Conservation (phyloP, 2,797 vertebrate genomes). For the Enteromius viviparus region DNA sequence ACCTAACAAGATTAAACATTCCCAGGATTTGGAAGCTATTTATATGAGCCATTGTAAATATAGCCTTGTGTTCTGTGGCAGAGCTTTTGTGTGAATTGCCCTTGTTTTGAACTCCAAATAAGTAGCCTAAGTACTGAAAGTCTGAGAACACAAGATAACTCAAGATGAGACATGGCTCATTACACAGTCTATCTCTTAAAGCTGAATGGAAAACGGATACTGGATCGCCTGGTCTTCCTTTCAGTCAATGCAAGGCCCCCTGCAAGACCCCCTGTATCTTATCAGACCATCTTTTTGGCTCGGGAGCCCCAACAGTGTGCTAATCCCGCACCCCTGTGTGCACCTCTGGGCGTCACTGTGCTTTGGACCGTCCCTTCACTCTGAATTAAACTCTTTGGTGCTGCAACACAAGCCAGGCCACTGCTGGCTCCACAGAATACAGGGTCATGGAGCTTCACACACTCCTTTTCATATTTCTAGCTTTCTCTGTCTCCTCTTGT, state of each 20-base stretch:
- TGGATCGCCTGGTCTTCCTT: conserved; percentile 16
- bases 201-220: conserved; percentile 47
- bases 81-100: conserved; percentile 13
- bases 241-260: conserved; percentile 37
- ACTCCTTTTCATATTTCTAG: conserved; percentile 38
- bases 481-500: conserved; percentile 58
- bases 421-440: conserved; percentile 59
- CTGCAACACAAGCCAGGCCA: conserved; percentile 70
- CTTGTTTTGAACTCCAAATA: conserved; percentile 36
- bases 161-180: conserved; percentile 29
- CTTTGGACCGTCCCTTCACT: conserved; percentile 66
- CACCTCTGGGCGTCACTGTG: conserved; percentile 51
- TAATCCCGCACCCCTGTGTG: conserved; percentile 71
- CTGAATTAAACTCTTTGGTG: conserved; percentile 68
- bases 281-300: conserved; percentile 68
- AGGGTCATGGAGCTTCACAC: conserved; percentile 52
- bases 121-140: conserved; percentile 23
- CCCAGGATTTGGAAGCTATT: background rate
- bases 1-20: background rate
- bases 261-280: conserved; percentile 59
- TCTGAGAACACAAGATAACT: conserved; percentile 34
- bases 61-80: background rate
- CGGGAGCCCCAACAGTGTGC: conserved; percentile 62
- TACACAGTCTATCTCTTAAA: conserved; percentile 39
- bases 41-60: conserved; percentile 2